Evolutionary conservation across 2,888 invertebrate genomes (phyloP).

Genomic region (Strigamia crassipes): DNA sequence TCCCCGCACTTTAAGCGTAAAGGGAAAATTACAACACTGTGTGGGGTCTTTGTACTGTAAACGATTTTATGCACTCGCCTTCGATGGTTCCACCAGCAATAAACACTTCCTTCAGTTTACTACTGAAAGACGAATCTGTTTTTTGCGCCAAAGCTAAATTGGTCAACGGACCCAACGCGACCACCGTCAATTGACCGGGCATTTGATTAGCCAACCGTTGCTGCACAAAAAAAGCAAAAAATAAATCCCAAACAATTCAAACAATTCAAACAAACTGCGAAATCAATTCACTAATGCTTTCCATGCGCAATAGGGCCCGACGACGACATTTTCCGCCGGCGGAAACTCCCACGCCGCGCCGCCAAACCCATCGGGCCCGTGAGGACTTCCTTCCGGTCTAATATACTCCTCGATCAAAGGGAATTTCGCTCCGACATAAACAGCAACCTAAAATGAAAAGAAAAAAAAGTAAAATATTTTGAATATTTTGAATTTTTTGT

Average conservation of each 20-base stretch:
- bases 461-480: background rate
- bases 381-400: background rate
- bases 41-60: no score
- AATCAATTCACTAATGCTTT: constrained; percentile 29
- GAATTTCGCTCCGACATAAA: background rate
- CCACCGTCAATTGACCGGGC: constrained; percentile 43
- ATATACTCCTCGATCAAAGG: background rate
- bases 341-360: constrained; percentile 28
- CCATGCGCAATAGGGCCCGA: background rate
- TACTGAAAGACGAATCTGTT: constrained; percentile 38
- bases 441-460: background rate
- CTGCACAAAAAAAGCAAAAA: background rate
- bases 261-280: background rate
- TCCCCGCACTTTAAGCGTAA: no score
- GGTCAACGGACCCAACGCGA: constrained; percentile 41
- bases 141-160: constrained; percentile 46
- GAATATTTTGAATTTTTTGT: no score
- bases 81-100: constrained; percentile 53
- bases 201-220: constrained; percentile 22
- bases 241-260: background rate
- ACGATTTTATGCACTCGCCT: no score
- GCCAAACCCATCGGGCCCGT: constrained; percentile 41
- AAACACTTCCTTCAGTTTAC: constrained; percentile 39
- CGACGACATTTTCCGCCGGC: background rate
- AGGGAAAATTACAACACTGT: no score